Conservation (phyloP, 1,140 invertebrate genomes). For the Drosophila virilis region DNA sequence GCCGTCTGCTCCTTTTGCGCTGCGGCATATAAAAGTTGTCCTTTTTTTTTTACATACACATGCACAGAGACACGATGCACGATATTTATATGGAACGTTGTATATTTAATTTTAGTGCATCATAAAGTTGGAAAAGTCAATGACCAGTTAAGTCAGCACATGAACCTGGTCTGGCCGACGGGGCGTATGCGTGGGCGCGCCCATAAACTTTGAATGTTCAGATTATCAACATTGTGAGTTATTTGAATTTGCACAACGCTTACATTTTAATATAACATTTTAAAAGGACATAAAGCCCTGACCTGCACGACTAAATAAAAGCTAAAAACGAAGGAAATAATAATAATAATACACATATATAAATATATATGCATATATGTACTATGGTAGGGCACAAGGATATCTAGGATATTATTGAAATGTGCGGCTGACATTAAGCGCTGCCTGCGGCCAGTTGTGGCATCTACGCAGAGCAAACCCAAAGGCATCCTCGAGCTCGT, state of each 20-base stretch:
- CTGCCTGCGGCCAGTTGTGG: slow-evolving; percentile 37
- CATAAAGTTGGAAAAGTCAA: slow-evolving; percentile 77
- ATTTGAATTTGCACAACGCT: slow-evolving; percentile 49
- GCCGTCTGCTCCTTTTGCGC: slow-evolving; percentile 8
- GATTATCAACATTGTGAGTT: slow-evolving; percentile 38
- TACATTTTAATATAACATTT: slow-evolving; percentile 71
- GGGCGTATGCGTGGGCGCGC: not conserved
- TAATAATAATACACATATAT: slow-evolving; percentile 2
- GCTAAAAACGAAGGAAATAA: slow-evolving; percentile 1
- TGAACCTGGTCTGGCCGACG: slow-evolving; percentile 16
- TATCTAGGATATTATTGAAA: slow-evolving; percentile 55
- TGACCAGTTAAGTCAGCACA: slow-evolving; percentile 80
- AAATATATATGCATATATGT: not conserved
- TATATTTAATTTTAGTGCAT: slow-evolving; percentile 77
- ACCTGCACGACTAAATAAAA: slow-evolving; percentile 11
- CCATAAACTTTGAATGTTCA: slow-evolving; percentile 16
- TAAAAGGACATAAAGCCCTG: slow-evolving; percentile 55
- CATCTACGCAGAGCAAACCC: slow-evolving; percentile 21
- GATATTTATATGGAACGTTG: slow-evolving; percentile 49
- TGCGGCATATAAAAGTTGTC: slow-evolving; percentile 62
- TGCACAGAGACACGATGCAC: slow-evolving; percentile 25
- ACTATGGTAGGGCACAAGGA: not conserved
- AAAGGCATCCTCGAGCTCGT: slow-evolving; percentile 52
- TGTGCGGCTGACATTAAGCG: slow-evolving; percentile 58
- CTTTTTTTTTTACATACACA: slow-evolving; percentile 42